Evolutionary conservation across 1,140 invertebrate genomes (phyloP).

Genomic region (Heliothis virescens): DNA sequence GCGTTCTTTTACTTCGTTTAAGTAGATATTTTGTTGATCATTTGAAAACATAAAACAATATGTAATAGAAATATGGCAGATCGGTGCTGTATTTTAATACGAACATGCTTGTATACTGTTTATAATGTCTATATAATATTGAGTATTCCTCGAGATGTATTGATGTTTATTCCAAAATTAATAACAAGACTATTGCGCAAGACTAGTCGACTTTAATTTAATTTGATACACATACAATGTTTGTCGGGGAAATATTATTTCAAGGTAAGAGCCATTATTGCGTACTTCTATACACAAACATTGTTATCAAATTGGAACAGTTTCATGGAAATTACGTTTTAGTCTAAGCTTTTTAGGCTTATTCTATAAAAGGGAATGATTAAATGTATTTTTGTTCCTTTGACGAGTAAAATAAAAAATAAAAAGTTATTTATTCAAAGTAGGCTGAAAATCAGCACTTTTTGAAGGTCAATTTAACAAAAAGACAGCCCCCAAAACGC

Average conservation of each 20-base stretch:
- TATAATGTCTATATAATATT: no score
- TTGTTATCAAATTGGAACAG: not conserved
- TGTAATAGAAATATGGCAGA: no score
- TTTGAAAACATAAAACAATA: no score
- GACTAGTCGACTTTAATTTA: not conserved
- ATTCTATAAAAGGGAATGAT: not conserved
- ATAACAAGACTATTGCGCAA: not conserved
- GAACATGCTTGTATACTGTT: no score
- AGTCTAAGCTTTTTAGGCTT: not conserved
- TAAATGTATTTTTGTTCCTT: not conserved
- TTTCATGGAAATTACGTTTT: not conserved
- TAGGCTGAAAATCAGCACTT: no score
- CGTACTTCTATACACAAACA: not conserved
- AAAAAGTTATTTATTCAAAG: no score
- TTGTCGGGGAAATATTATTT: not conserved
- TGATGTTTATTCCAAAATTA: not conserved
- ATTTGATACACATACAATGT: slow-evolving; percentile 1
- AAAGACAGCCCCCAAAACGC: no score
- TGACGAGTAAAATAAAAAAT: no score
- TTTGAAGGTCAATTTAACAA: no score
- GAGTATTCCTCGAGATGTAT: no score
- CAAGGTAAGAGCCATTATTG: slow-evolving; percentile 8
- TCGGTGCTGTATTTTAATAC: no score
- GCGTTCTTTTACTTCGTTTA: slow-evolving; percentile 5
- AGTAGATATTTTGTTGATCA: not conserved